Base-by-base conservation (phyloP, 2,888 invertebrate species). In the Cheiracanthium punctorium region DNA sequence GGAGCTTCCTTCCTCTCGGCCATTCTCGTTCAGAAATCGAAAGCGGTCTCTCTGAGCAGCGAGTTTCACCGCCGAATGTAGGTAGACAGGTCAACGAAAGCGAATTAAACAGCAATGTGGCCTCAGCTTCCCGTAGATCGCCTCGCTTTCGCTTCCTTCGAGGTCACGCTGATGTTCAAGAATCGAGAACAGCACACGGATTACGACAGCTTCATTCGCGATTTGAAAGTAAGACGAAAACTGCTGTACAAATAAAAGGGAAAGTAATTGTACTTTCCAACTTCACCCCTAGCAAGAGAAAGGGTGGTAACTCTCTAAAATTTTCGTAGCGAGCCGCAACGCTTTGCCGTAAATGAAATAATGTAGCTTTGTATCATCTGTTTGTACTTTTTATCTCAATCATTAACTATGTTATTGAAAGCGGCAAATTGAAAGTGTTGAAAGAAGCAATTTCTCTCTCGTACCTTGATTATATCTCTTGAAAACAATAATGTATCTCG, bases 71-170 rank as follows among this genome's bases (percentile, higher is more conserved):
- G 29, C 10, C 71, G 70, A 58, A 76, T 76, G 64, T 76, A 75
- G 71, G 64, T 76, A 75, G 82, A 71, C 71, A 58, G 76, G 72
- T 73, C 52, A 37, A 65, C 72, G 76, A 72, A 72, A 37, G 73
- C 65, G 77, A 82, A 77, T 64, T 67, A 76, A 77, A 73, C 82
- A 77, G 82, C 72, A 65, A 72, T 67, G 33, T 77, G 77, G 77
- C 77, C 77, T 73, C 48, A 43, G 65, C 77, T 77, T 71, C 30
- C 43, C 72, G 65, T 71, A 70, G 48, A 58, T 71, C 72, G 20
- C 64, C 70, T 75, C 28, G 32, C 28, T 28, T 58, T 58, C 20
- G 14, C 29, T 65, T 1, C 2, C 29, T 29, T 48, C 43, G 43
- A 48, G 43, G 43, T 48, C 43, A 48, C 43, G 43, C 14, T 2